phyloP scores from a whole-genome alignment of 2,888 invertebrate genomes.

The Perizoma affinitatum region DNA sequence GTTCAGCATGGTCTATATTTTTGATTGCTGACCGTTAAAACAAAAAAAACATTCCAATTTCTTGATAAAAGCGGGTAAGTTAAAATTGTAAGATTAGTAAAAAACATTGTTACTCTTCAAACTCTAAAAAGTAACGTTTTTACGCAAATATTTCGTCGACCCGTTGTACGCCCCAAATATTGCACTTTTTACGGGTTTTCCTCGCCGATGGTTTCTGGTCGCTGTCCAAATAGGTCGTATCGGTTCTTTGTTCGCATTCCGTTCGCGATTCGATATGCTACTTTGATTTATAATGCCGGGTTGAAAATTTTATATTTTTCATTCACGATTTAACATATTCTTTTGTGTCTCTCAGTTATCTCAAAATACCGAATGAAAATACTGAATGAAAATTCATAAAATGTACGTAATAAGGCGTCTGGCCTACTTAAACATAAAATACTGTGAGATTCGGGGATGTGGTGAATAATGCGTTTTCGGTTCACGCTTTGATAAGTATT shows the following conservation, averaged over 20 bases:
- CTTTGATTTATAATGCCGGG: slow-evolving; percentile 34
- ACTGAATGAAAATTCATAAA: too few species aligned
- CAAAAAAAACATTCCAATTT: too few species aligned
- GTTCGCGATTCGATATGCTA: slow-evolving; percentile 27
- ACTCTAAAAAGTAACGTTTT: slow-evolving; percentile 3
- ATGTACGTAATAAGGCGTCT: too few species aligned
- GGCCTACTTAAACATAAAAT: too few species aligned
- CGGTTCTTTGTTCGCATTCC: slow-evolving; percentile 40
- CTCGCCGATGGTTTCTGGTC: slow-evolving; percentile 39
- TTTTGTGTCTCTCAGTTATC: too few species aligned
- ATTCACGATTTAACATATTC: not conserved
- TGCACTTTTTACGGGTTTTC: slow-evolving; percentile 22
- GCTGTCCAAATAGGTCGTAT: slow-evolving; percentile 45
- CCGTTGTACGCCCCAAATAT: slow-evolving; percentile 14
- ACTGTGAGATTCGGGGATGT: not conserved
- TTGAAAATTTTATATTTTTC: slow-evolving; percentile 1
- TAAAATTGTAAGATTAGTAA: too few species aligned
- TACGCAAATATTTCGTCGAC: slow-evolving; percentile 4
- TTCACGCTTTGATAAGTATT: too few species aligned
- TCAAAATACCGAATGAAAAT: too few species aligned
- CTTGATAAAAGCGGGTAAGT: too few species aligned
- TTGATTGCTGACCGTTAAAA: too few species aligned
- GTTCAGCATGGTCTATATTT: too few species aligned
- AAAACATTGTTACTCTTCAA: too few species aligned
- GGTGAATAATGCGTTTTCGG: not conserved